Evolutionary conservation across 2,888 invertebrate species (phyloP), one percentile per base, ranked within the genome.

Genomic region (Caenorhabditis auriculariae): DNA sequence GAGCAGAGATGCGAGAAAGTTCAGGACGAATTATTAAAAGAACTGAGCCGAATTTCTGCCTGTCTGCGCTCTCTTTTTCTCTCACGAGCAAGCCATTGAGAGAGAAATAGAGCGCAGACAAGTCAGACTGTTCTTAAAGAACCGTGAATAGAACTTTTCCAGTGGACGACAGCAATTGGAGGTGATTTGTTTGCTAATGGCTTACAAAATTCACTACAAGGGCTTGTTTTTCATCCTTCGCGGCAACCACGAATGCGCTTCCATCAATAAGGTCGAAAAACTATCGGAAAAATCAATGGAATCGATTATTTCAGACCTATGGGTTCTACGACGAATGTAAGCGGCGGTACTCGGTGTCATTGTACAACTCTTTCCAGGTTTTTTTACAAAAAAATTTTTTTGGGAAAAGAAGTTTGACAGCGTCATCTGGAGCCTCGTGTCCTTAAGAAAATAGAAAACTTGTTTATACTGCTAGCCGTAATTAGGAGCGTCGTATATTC

Each of bases 311-410:
- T 38, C 51, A 65, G 17, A 68, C 66, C 12, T 72, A 74, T 49
- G 74, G 74, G 7, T 74, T 74, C 63, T 71, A 71, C 45, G 74
- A 74, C 28, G 74, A 74, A 49, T 69, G 69, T 48, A 71, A 71
- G 26, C 54, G 72, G 9, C 47, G 74, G 21, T 74, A 69, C 55
- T 57, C 56, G 21, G 44, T 67, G 23, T 42, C 52, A 4, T 38
- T 74, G n/a, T 72, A 64, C 54, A 55, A 66, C 24, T 49, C 60
- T 3, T 74, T 72, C 45, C 71, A 71, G 60, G 72, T 69, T 6
- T 9, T 45, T 12, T 2, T 3, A 15, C 3, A 17, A 17, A 41
- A 15, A n/a, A 6, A 17, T 6, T 12, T 15, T 4, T 9, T 6
- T 29, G 12, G 4, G 24, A n/a, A 3, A 12, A 4, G n/a, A 12